Evolutionary conservation across 2,113 vertebrate species (phyloP).

Genomic region (Ctenomys sociabilis): DNA sequence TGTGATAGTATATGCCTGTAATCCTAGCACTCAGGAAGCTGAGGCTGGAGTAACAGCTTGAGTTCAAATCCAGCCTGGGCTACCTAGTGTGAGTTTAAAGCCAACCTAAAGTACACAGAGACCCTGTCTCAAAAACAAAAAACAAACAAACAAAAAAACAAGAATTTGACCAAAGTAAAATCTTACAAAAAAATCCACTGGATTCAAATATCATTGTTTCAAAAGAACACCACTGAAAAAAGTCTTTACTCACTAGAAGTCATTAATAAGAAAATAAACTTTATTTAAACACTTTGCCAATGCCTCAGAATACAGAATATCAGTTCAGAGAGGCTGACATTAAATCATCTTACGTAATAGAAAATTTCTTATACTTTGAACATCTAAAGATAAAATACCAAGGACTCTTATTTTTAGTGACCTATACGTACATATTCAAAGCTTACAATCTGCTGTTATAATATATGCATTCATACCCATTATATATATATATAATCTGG

Average conservation of each 20-base stretch:
- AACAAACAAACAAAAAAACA: background rate
- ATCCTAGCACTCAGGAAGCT: background rate
- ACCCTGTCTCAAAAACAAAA: background rate
- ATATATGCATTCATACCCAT: background rate
- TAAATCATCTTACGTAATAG: background rate
- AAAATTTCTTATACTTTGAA: background rate
- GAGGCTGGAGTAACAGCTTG: background rate
- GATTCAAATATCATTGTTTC: conserved; percentile 13
- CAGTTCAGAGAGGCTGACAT: background rate
- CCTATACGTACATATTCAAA: background rate
- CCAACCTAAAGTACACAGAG: background rate
- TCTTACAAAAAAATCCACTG: background rate
- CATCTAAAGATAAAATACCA: conserved; percentile 36
- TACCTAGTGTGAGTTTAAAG: background rate
- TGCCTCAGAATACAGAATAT: background rate
- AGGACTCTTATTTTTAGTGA: conserved; percentile 34
- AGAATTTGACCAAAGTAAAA: background rate
- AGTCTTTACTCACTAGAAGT: background rate
- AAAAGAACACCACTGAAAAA: background rate
- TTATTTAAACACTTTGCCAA: conserved; percentile 3
- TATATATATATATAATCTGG: too few species aligned
- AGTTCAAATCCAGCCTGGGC: background rate
- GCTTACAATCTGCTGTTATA: conserved; percentile 14
- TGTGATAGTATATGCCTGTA: background rate
- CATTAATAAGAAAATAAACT: conserved; percentile 47